Base-by-base conservation (phyloP, 2,888 invertebrate species). In the Coenonympha glycerion region DNA sequence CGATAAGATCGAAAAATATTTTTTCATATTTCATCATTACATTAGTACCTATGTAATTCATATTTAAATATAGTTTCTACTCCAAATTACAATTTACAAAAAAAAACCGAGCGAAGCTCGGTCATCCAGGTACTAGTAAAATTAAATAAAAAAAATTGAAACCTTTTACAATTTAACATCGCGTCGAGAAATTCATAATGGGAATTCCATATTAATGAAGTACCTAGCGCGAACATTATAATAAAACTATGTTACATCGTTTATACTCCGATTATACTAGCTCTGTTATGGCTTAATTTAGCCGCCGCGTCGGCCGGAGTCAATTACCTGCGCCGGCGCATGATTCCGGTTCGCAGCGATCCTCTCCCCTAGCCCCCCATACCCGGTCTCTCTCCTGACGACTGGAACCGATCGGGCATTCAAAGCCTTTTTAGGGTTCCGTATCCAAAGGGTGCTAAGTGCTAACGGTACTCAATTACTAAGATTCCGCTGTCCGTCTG, bases 281-380 rank as follows among this genome's bases (percentile, higher is more conserved):
- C 71, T 76, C 70, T 78, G 80, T 84, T 79, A 84, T 79, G 76
- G 76, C 83, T 84, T 80, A 82, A 84, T 84, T 81, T 79, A 78
- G 73, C 71, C 69, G 68, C 55, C 61, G 55, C 60, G 59, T 63
- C 22, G 41, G 60, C 60, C 61, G 62, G 71, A 79, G 79, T 78
- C 79, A 77, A 76, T 84, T 85, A 83, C 84, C 85, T 85, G 85
- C 81, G 85, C 82, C 63, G 63, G 78, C 78, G 80, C 82, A 74
- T 63, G 75, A 65, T 64, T 66, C 87, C 85, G 86, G 86, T 86
- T 79, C 65, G 69, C 71, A 68, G 62, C 61, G 73, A 73, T 73
- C 56, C 54, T 60, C 47, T 58, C 59, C 51, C 48, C 63, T n/a
- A n/a, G n/a, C 62, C 58, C 66, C 57, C 58, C 61, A 4, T 16